Percentiles rank a stretch among this genome's conserved stretches.
These are phyloP conservation scores for Grallaria varia DNA, from an alignment of 2,113 vertebrate genomes.

Conservation along the genomic window DNA sequence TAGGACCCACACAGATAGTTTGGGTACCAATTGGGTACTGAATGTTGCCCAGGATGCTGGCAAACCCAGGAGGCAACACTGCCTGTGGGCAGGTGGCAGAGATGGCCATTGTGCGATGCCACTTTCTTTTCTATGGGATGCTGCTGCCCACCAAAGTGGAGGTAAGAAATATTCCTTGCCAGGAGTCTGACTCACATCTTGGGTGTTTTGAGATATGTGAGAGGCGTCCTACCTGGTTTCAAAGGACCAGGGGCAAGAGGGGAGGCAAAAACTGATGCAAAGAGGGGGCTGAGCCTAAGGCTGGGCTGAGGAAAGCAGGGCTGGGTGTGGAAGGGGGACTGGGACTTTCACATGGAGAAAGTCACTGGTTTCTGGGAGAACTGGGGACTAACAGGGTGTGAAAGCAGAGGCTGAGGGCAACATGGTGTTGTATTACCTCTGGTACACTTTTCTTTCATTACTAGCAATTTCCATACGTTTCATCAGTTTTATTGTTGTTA, in stretches of 20 bases:
- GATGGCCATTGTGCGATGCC: rapidly evolving
- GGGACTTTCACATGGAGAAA: neutral
- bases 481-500: slow-evolving; percentile 5
- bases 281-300: neutral
- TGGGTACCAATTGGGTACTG: rapidly evolving
- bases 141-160: neutral
- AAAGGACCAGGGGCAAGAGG: neutral
- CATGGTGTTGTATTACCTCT: neutral
- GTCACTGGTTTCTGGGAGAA: neutral
- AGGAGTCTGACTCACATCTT: neutral
- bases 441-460: neutral
- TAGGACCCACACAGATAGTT: neutral
- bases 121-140: neutral
- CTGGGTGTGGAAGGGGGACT: neutral
- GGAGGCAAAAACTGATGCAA: neutral
- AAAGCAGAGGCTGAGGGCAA: neutral
- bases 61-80: rapidly evolving
- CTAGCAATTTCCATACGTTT: neutral
- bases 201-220: neutral
- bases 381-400: neutral
- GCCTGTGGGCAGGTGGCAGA: rapidly evolving
- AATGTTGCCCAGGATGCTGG: rapidly evolving
- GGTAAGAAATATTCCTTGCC: neutral
- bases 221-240: neutral
- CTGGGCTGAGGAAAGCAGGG: neutral